phyloP scores from a whole-genome alignment of 2,797 vertebrate genomes.

The Epinephelus coioides region DNA sequence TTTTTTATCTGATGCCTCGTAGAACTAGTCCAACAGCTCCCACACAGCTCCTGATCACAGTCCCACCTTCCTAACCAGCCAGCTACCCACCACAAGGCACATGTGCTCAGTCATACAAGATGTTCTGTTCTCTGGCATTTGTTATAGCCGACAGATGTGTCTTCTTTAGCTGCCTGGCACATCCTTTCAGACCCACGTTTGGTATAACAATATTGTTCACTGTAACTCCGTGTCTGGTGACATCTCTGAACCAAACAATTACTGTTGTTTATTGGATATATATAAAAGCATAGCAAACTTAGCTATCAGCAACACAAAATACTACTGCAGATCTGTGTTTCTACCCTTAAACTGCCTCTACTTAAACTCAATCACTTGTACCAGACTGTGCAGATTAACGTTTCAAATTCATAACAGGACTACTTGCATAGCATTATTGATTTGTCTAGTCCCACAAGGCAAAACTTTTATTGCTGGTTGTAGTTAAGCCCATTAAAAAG shows the following conservation, averaged over 20 bases:
- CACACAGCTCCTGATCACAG: slow-evolving; percentile 66
- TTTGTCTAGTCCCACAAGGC: slow-evolving; percentile 42
- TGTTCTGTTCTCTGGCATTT: slow-evolving; percentile 40
- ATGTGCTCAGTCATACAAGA: slow-evolving; percentile 47
- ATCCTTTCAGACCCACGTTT: slow-evolving; percentile 1
- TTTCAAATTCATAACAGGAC: slow-evolving; percentile 45
- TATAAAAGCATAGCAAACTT: neutral
- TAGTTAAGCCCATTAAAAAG: slow-evolving; percentile 57
- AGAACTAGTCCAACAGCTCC: slow-evolving; percentile 57
- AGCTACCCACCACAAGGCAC: slow-evolving; percentile 50
- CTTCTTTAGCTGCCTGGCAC: slow-evolving; percentile 7
- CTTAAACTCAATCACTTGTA: slow-evolving; percentile 31
- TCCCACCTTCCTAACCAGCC: slow-evolving; percentile 44
- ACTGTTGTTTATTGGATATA: neutral
- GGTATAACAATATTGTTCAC: slow-evolving; percentile 11
- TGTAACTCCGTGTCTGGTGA: neutral
- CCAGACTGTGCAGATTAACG: slow-evolving; percentile 41
- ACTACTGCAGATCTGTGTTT: neutral
- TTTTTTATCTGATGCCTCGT: slow-evolving; percentile 18
- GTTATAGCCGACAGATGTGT: slow-evolving; percentile 40
- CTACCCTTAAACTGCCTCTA: neutral
- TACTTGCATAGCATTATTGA: slow-evolving; percentile 53
- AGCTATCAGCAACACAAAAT: slow-evolving; percentile 6
- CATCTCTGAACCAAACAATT: neutral
- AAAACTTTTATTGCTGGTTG: slow-evolving; percentile 39